Evolutionary conservation across 2,888 invertebrate genomes (phyloP), one percentile per base, ranked within the genome.

Genomic region (Caenorhabditis angaria): DNA sequence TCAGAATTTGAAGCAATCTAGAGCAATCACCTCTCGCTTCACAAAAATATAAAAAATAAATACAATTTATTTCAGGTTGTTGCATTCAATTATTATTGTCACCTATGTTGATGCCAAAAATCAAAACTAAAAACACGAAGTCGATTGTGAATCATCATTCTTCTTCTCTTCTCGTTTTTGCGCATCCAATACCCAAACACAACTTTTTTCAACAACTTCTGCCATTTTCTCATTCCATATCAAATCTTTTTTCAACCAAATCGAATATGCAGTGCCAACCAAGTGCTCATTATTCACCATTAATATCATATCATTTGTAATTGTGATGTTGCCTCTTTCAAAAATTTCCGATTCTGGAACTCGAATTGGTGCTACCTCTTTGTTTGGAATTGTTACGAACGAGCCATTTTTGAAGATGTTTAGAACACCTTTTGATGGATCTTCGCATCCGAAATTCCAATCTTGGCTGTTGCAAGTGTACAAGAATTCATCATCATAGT

Each of bases 1-100:
- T n/a, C n/a, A n/a, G n/a, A n/a, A n/a, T n/a, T n/a, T n/a, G n/a
- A n/a, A n/a, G n/a, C n/a, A n/a, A n/a, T n/a, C n/a, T n/a, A n/a
- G n/a, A n/a, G n/a, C n/a, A n/a, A n/a, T n/a, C n/a, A n/a, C n/a
- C n/a, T n/a, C n/a, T n/a, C n/a, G n/a, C n/a, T n/a, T n/a, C n/a
- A n/a, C n/a, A 55, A n/a, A 22, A 32, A 28, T 51, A 50, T 54
- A 53, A 53, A 54, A 24, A 14, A 60, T 14, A 32, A 58, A 22
- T 41, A 27, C 8, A 41, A 41, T 12, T 41, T 35, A 20, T 67
- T 79, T 32, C 65, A 82, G 76, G 83, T 87, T 8, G 85, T 87
- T 24, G 81, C 85, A 6, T 79, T 86, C 78, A 87, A 87, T 71
- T 87, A 86, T 73, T 87, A 87, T 79, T 86, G 87, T 70, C 85